Evolutionary conservation across 2,888 invertebrate species (phyloP).

Genomic region (Clepsis dumicolana): DNA sequence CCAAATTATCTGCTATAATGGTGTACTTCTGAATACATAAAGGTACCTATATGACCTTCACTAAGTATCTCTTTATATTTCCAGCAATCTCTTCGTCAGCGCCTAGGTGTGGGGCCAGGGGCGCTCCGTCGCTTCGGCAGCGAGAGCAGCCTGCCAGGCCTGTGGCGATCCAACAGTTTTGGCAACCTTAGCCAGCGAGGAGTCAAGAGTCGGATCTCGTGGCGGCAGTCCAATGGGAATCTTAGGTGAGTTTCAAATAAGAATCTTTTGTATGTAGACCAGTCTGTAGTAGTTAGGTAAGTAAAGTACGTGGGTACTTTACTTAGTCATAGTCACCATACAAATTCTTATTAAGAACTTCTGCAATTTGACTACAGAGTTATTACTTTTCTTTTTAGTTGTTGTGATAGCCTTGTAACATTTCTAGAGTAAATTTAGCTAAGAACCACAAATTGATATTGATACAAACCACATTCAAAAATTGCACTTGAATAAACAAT

Average conservation of each 20-base stretch:
- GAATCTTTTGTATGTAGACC: no score
- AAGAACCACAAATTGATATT: background rate
- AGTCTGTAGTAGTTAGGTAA: no score
- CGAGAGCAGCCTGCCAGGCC: constrained; percentile 61
- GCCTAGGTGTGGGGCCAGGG: constrained; percentile 54
- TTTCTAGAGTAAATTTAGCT: no score
- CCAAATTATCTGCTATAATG: no score
- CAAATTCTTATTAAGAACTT: no score
- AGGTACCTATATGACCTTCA: background rate
- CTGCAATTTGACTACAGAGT: no score
- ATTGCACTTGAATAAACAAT: background rate
- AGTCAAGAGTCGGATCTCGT: constrained; percentile 55
- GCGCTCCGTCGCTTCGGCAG: constrained; percentile 65
- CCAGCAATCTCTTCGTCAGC: constrained; percentile 60
- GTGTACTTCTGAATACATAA: no score
- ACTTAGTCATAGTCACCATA: no score
- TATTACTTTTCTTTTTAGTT: no score
- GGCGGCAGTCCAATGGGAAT: constrained; percentile 68
- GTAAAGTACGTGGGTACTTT: no score
- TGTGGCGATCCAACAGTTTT: constrained; percentile 64
- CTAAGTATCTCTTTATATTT: constrained; percentile 39
- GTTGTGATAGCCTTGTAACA: no score
- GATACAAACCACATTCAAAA: background rate
- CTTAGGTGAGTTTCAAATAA: constrained; percentile 62
- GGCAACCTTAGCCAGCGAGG: constrained; percentile 60